Conservation (phyloP, 2,888 invertebrate species). For the Napeogenes inachia region DNA sequence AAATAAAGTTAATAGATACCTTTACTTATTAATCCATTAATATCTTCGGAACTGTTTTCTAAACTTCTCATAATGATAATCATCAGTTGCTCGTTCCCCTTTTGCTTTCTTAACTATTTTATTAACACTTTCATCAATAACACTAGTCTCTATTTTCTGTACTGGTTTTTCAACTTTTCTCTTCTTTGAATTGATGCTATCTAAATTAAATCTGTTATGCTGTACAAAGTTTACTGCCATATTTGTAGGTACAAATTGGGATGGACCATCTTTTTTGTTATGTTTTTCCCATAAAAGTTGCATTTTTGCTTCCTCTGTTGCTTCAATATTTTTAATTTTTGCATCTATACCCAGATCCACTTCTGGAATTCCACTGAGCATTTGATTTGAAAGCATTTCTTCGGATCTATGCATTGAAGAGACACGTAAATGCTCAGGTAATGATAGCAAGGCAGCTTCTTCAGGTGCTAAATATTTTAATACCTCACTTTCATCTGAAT, state of each 20-base stretch:
- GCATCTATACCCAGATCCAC: slow-evolving; percentile 99
- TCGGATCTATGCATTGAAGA: slow-evolving; percentile 93
- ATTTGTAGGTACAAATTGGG: slow-evolving; percentile 97
- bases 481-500: slow-evolving; percentile 60
- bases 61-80: slow-evolving; percentile 97
- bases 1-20: not conserved
- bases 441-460: slow-evolving; percentile 91
- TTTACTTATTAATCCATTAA: slow-evolving; percentile 6
- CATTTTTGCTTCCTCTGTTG: slow-evolving; percentile 98
- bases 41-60: slow-evolving; percentile 96
- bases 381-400: slow-evolving; percentile 99
- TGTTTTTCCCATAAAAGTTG: slow-evolving; percentile 92
- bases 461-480: slow-evolving; percentile 88
- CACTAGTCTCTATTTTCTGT: slow-evolving; percentile 53
- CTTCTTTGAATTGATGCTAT: slow-evolving; percentile 80
- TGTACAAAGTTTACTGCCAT: slow-evolving; percentile 99
- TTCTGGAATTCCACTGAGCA: slow-evolving; percentile 99
- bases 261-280: slow-evolving; percentile 94
- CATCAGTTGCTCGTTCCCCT: slow-evolving; percentile 96
- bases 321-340: slow-evolving; percentile 98
- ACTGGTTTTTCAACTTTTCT: slow-evolving; percentile 77
- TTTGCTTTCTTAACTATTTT: slow-evolving; percentile 81
- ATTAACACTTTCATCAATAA: slow-evolving; percentile 68
- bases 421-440: slow-evolving; percentile 92
- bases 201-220: slow-evolving; percentile 96